These are phyloP conservation scores for Drosophila bocki DNA, from an alignment of 1,140 invertebrate genomes.

Conservation along the genomic window DNA sequence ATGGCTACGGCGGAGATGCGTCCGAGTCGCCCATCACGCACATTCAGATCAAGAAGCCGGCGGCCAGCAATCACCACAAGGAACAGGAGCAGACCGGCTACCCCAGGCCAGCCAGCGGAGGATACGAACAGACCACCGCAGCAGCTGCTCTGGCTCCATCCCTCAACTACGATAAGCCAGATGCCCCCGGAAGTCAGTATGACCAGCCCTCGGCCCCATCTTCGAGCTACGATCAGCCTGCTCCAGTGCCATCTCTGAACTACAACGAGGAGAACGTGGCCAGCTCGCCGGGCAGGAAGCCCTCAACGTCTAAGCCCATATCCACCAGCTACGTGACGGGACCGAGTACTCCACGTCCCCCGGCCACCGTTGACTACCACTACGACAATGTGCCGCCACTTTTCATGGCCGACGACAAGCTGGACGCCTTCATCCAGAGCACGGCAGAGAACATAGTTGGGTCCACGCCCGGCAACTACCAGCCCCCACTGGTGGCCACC, in stretches of 20 bases:
- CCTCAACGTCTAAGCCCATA: slow-evolving; percentile 82
- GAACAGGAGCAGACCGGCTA: slow-evolving; percentile 30
- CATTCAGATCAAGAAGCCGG: slow-evolving; percentile 63
- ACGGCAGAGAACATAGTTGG: slow-evolving; percentile 72
- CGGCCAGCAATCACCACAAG: slow-evolving; percentile 29
- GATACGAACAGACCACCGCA: slow-evolving; percentile 29
- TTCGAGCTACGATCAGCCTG: slow-evolving; percentile 47
- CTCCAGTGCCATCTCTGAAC: slow-evolving; percentile 25
- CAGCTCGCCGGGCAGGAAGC: slow-evolving; percentile 64
- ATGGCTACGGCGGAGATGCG: slow-evolving; percentile 17
- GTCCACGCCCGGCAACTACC: slow-evolving; percentile 67
- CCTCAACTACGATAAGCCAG: slow-evolving; percentile 48
- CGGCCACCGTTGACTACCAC: slow-evolving; percentile 68
- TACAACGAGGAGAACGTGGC: slow-evolving; percentile 54
- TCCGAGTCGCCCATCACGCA: slow-evolving; percentile 58
- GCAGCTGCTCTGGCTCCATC: slow-evolving; percentile 13
- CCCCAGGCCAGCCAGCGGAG: slow-evolving; percentile 16
- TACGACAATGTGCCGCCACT: slow-evolving; percentile 78
- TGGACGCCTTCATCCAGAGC: slow-evolving; percentile 80
- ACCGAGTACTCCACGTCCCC: slow-evolving; percentile 84
- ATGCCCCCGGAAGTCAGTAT: slow-evolving; percentile 28
- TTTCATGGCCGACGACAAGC: slow-evolving; percentile 76
- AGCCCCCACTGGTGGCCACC: slow-evolving; percentile 61
- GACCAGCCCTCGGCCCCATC: slow-evolving; percentile 26
- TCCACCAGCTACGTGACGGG: slow-evolving; percentile 88